phyloP scores from a whole-genome alignment of 1,140 invertebrate genomes.

The Psilanteris sp. region DNA sequence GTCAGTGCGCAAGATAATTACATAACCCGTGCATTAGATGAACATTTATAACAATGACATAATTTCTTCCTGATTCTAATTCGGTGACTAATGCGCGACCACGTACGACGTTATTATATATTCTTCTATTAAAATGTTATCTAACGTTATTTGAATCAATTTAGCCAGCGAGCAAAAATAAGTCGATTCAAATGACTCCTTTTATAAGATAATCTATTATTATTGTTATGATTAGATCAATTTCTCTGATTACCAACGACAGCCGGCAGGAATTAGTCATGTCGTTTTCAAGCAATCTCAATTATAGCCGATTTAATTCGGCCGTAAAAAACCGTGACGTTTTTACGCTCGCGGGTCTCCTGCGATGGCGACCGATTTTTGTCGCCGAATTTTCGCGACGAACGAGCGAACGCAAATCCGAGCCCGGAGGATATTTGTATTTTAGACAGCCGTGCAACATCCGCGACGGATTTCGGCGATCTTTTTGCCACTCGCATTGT shows the following conservation, averaged over 20 bases:
- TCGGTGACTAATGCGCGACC: conserved; percentile 38
- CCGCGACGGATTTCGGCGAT: conserved; percentile 3
- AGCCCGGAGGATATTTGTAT: conserved; percentile 22
- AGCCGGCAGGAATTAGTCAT: conserved; percentile 19
- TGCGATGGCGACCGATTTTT: too few species aligned
- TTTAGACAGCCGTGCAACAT: conserved; percentile 10
- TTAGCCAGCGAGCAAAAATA: conserved; percentile 19
- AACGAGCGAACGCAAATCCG: conserved; percentile 13
- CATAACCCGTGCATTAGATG: conserved; percentile 30
- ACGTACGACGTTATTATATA: conserved; percentile 23
- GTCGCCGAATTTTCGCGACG: conserved; percentile 5
- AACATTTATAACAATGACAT: conserved; percentile 47
- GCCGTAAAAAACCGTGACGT: too few species aligned
- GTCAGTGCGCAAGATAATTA: conserved; percentile 20
- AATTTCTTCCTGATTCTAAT: conserved; percentile 58
- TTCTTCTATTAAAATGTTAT: conserved; percentile 41
- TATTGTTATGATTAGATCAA: conserved; percentile 17
- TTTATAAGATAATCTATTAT: conserved; percentile 27
- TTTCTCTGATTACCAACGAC: conserved; percentile 30
- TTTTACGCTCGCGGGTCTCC: too few species aligned
- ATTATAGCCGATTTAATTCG: too few species aligned
- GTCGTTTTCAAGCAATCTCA: conserved; percentile 5
- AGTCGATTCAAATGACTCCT: conserved; percentile 15
- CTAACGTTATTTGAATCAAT: conserved; percentile 36
- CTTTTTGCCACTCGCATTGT: conserved; percentile 4